Evolutionary conservation across 1,140 invertebrate species (phyloP).

Genomic region (Formica selysi): DNA sequence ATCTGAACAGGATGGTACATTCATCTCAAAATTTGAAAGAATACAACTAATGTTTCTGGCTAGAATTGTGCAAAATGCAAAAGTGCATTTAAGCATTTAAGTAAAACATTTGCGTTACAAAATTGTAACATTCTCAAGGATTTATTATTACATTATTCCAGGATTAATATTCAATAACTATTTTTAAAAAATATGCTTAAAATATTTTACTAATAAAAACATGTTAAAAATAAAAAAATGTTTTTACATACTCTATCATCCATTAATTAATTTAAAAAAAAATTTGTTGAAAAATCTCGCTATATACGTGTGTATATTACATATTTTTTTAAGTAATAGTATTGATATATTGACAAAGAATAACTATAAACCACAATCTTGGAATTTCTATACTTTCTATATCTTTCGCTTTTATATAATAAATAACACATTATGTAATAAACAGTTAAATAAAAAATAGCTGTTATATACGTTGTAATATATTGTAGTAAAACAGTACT

Average conservation of each 20-base stretch:
- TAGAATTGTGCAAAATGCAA: background rate
- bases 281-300: too few species aligned
- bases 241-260: too few species aligned
- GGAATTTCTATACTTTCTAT: too few species aligned
- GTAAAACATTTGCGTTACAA: background rate
- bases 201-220: background rate
- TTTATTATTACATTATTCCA: constrained; percentile 4
- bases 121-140: background rate
- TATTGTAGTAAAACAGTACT: too few species aligned
- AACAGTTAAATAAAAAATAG: constrained; percentile 5
- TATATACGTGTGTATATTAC: too few species aligned
- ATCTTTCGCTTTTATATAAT: background rate
- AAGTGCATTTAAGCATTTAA: background rate
- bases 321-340: too few species aligned
- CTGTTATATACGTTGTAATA: background rate
- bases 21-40: background rate
- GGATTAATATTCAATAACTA: background rate
- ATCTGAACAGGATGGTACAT: too few species aligned
- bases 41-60: background rate
- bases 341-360: too few species aligned
- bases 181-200: background rate
- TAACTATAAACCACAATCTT: too few species aligned
- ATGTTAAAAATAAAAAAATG: background rate
- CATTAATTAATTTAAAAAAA: too few species aligned
- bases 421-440: background rate